These are phyloP conservation scores for Dasyurus viverrinus DNA, from an alignment of 2,113 vertebrate genomes.

Conservation along the genomic window DNA sequence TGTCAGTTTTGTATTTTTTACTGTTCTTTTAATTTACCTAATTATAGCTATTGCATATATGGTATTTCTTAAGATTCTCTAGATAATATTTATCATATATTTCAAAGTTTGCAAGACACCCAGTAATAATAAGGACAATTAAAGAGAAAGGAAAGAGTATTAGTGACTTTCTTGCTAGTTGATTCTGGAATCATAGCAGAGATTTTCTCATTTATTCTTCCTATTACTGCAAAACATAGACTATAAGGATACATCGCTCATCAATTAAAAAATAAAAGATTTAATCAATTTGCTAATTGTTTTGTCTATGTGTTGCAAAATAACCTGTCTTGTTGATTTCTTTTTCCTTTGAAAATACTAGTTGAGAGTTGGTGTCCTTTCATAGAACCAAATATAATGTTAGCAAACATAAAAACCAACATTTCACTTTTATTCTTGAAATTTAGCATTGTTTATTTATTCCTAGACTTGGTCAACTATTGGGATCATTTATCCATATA, in stretches of 20 bases:
- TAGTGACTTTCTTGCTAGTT: slow-evolving; percentile 29
- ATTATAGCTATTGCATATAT: background rate
- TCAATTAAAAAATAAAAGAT: slow-evolving; percentile 40
- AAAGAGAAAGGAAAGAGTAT: slow-evolving; percentile 17
- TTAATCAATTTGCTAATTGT: slow-evolving; percentile 20
- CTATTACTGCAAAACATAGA: slow-evolving; percentile 35
- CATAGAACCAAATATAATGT: background rate
- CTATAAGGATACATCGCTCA: slow-evolving; percentile 17
- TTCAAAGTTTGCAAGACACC: background rate
- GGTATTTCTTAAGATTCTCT: background rate
- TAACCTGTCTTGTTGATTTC: background rate
- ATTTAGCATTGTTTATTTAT: slow-evolving; percentile 9
- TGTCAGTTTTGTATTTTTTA: background rate
- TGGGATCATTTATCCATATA: slow-evolving; percentile 28
- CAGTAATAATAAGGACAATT: slow-evolving; percentile 35
- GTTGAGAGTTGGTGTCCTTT: background rate
- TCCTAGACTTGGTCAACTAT: background rate
- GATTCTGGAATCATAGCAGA: slow-evolving; percentile 23
- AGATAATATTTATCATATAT: background rate
- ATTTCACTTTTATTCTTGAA: slow-evolving; percentile 10
- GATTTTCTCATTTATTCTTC: slow-evolving; percentile 44
- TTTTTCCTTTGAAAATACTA: slow-evolving; percentile 24
- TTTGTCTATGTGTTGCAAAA: slow-evolving; percentile 35
- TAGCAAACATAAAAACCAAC: slow-evolving; percentile 23
- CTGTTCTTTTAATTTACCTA: background rate